Conservation (phyloP, 2,888 invertebrate species). For the Pteria penguin region DNA sequence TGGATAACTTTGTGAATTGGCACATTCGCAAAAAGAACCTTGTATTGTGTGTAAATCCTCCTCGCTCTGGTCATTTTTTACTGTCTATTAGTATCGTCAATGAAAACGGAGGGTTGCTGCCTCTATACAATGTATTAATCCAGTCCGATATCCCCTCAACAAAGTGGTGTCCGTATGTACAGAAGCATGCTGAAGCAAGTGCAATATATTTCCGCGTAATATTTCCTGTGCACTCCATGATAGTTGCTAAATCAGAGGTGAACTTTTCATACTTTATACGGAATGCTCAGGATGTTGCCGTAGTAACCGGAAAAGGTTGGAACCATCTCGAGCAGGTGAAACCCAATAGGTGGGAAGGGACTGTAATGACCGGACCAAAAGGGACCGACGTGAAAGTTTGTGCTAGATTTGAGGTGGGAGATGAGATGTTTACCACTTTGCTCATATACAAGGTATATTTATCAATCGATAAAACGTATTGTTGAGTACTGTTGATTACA, state of each 20-base stretch:
- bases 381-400: slow-evolving; percentile 36
- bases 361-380: slow-evolving; percentile 28
- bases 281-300: slow-evolving; percentile 31
- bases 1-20: background rate
- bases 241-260: slow-evolving; percentile 25
- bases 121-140: slow-evolving; percentile 25
- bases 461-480: too few relatives aligned
- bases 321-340: slow-evolving; percentile 20
- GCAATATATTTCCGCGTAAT: slow-evolving; percentile 5
- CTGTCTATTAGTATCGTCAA: background rate
- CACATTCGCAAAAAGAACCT: too few relatives aligned
- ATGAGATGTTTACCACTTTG: slow-evolving; percentile 21
- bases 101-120: background rate
- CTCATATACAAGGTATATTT: slow-evolving; percentile 41
- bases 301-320: slow-evolving; percentile 38
- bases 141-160: slow-evolving; percentile 25
- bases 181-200: background rate
- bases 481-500: too few relatives aligned
- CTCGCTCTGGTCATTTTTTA: background rate
- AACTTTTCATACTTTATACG: slow-evolving; percentile 22
- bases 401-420: slow-evolving; percentile 32
- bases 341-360: slow-evolving; percentile 31
- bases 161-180: slow-evolving; percentile 33
- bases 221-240: slow-evolving; percentile 9
- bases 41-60: background rate